These are phyloP conservation scores for Sphecodes monilicornis DNA, from an alignment of 2,888 invertebrate genomes.

Conservation along the genomic window DNA sequence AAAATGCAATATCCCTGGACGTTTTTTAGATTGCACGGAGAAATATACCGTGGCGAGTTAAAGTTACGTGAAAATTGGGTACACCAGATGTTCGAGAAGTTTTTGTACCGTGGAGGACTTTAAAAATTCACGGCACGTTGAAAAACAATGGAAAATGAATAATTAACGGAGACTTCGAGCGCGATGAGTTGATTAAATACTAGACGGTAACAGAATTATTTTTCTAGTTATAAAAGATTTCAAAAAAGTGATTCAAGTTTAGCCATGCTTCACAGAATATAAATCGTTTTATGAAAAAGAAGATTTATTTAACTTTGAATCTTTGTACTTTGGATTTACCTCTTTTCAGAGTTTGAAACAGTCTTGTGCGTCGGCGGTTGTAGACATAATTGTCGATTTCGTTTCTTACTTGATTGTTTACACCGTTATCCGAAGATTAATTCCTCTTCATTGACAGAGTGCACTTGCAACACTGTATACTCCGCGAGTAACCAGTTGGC, in stretches of 20 bases:
- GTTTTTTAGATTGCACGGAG: neutral
- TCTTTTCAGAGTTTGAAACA: neutral
- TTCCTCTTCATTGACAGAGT: slow-evolving; percentile 1
- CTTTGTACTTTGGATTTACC: neutral
- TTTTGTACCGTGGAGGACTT: neutral
- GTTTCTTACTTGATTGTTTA: neutral
- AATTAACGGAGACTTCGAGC: neutral
- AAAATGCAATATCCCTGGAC: neutral
- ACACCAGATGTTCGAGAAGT: neutral
- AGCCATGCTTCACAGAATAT: too few species aligned
- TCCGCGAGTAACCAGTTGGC: slow-evolving; percentile 3
- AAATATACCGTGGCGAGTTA: neutral
- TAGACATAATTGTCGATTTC: neutral
- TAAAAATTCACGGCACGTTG: neutral
- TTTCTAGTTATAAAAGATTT: too few species aligned
- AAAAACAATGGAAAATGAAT: neutral
- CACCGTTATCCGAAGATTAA: neutral
- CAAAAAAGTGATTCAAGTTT: too few species aligned
- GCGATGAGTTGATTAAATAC: too few species aligned
- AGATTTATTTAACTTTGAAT: neutral
- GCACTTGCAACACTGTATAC: slow-evolving; percentile 11
- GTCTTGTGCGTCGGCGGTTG: neutral
- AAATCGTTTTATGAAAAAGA: too few species aligned
- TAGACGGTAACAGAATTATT: too few species aligned
- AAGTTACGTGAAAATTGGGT: neutral